Conservation (phyloP, 37 sponge, comb jelly and placozoan species). For the Dysidea cf. avara region DNA sequence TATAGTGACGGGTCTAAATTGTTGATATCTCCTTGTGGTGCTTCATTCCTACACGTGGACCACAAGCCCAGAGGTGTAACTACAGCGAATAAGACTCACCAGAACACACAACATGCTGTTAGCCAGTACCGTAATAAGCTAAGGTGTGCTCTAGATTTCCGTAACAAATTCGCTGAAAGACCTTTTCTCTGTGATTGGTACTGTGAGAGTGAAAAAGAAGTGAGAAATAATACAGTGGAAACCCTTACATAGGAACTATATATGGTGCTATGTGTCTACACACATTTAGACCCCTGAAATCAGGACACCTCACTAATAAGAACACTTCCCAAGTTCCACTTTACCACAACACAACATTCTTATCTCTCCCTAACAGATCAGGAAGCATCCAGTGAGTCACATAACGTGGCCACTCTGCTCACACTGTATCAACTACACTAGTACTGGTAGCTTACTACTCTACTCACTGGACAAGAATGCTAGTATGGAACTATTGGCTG, state of each 20-base stretch:
- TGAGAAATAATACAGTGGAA: not conserved
- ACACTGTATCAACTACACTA: not conserved
- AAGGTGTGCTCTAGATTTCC: constrained; percentile 5
- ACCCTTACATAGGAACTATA: too few species aligned
- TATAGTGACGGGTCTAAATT: constrained; percentile 28
- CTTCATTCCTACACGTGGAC: constrained; percentile 23
- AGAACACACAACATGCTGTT: constrained; percentile 22
- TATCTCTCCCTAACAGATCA: too few species aligned
- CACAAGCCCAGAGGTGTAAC: too few species aligned
- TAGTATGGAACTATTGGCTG: not conserved
- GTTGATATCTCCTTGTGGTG: constrained; percentile 24
- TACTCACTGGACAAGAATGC: constrained; percentile 14
- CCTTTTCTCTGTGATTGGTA: constrained; percentile 13
- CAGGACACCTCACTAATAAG: too few species aligned
- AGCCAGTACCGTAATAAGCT: constrained; percentile 14
- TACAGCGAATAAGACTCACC: constrained; percentile 7
- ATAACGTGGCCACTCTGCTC: not conserved
- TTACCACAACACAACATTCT: too few species aligned
- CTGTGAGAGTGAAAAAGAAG: not conserved
- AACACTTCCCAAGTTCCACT: too few species aligned
- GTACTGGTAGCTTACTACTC: not conserved
- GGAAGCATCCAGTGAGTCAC: not conserved
- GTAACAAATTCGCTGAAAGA: constrained; percentile 32
- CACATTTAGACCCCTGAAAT: too few species aligned
- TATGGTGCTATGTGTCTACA: too few species aligned